Evolutionary conservation across 1,140 invertebrate species (phyloP), one percentile per base, ranked within the genome.

Genomic region (Drosophila saltans): DNA sequence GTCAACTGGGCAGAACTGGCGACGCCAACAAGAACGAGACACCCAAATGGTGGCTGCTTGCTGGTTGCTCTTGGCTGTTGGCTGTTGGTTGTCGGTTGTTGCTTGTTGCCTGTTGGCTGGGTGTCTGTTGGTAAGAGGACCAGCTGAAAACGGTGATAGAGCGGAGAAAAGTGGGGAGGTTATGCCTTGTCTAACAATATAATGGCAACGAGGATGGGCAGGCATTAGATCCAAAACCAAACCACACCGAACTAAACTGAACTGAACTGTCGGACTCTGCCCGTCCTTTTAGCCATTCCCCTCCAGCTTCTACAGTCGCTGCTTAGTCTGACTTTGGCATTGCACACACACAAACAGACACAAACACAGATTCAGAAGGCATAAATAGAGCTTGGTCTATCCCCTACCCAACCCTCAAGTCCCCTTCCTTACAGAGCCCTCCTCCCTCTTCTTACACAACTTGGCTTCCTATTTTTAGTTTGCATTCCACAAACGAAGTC

Each of bases 111-210:
- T 52, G 45, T 11, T 40, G 39, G 39, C 5, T 11, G 8, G 21
- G 21, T 52, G 45, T 24, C 21, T 52, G 45, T 21, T 26, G 45
- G 45, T 16, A 7, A 52, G 45, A 52, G 45, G 21, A 52, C 21
- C 21, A 26, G 8, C 21, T 2, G 48, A 21, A 30, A 52, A 41
- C 16, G 45, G 21, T 63, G 45, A 52, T 60, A 63, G 43, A 56
- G 24, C 56, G 41, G 5, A 2, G 55, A 45, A n/a, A 57, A 62
- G 41, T 58, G 70, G 66, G 67, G 72, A 52, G 70, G 58, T 72
- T 33, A 72, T 81, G 81, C 79, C 80, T 82, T 66, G 76, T 82
- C 83, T 88, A 86, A 86, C 83, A 79, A 88, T 86, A 88, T 88
- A 86, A 86, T 83, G 80, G 83, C 83, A 86, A 83, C 76, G 82